Conservation (phyloP, 2,797 vertebrate species). For the Anas bernieri region DNA sequence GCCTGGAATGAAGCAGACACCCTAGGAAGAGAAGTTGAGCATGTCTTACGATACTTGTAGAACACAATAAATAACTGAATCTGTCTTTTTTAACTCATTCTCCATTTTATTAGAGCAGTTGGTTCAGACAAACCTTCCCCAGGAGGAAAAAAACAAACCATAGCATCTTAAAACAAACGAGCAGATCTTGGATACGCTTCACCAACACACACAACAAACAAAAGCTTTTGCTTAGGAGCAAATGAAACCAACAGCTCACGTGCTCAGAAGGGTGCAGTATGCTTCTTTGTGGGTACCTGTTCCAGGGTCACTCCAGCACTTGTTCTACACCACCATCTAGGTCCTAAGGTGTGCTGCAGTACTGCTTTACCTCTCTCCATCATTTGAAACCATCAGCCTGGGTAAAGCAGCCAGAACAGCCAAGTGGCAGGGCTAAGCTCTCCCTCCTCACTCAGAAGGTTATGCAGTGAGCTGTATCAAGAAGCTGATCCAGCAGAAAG, state of each 20-base stretch:
- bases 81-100: neutral
- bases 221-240: neutral
- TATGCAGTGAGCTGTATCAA: neutral
- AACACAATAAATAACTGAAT: neutral
- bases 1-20: neutral
- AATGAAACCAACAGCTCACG: neutral
- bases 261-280: neutral
- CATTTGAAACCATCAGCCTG: no score
- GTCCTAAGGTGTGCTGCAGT: neutral
- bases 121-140: neutral
- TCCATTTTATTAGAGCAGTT: neutral
- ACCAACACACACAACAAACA: neutral
- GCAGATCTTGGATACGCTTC: neutral
- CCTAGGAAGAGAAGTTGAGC: neutral
- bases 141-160: neutral
- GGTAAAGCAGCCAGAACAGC: neutral
- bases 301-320: neutral
- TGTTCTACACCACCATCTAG: neutral
- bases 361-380: no score
- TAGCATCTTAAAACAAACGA: neutral
- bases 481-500: neutral
- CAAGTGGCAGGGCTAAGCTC: neutral
- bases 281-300: neutral
- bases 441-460: neutral
- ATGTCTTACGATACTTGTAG: neutral